Percentiles rank a stretch among this genome's conserved stretches.
Evolutionary conservation across 2,113 vertebrate genomes (phyloP).

Genomic region (Plecturocebus donacophilus): DNA sequence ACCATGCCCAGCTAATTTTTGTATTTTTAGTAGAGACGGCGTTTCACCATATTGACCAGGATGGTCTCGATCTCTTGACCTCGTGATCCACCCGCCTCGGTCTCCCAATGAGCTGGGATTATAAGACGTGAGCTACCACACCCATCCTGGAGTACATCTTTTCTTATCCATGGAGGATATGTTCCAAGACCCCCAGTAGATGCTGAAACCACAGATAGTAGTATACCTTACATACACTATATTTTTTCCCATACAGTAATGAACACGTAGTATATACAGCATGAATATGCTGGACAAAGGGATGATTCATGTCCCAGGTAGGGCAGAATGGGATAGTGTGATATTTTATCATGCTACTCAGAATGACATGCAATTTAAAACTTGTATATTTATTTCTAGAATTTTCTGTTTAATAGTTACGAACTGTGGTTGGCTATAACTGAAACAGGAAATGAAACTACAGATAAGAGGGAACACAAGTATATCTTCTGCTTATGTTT

Average conservation of each 20-base stretch:
- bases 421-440: background rate
- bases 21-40: no score
- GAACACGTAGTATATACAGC: background rate
- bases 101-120: no score
- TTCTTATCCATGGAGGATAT: background rate
- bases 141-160: no score
- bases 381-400: background rate
- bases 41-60: no score
- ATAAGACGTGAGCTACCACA: no score
- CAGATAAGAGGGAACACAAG: background rate
- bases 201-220: background rate
- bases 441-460: background rate
- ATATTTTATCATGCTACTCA: background rate
- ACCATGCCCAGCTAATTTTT: no score
- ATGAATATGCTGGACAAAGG: background rate
- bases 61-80: no score
- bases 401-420: background rate
- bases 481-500: background rate
- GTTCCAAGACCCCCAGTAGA: background rate
- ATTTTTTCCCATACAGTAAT: background rate
- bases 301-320: background rate
- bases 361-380: background rate
- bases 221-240: background rate
- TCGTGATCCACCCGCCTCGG: no score
- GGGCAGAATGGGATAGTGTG: background rate